Evolutionary conservation across 2,113 vertebrate species (phyloP), one percentile per base, ranked within the genome.

Genomic region (Bufo gargarizans): DNA sequence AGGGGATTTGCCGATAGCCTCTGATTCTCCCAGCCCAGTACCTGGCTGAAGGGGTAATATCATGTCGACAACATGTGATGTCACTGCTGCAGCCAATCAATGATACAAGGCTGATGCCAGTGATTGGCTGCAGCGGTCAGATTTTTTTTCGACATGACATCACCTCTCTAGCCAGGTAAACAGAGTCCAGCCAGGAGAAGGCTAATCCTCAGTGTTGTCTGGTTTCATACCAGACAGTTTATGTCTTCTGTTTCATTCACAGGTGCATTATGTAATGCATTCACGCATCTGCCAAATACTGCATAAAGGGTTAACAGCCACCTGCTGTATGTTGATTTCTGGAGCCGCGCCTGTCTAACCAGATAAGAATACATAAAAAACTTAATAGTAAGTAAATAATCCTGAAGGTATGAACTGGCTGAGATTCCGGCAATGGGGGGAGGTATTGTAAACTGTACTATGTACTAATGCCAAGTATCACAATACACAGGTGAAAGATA

Each of bases 311-410:
- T 88, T 88, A 88, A 83, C 71, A 88, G 80, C 80, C 80, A 88
- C 86, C 80, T 83, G 86, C 86, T 20, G 56, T 65, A n/a, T 88
- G 55, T 88, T 76, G 83, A 82, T 72, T 33, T 49, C 76, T 19
- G 50, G 43, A 88, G 85, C 59, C 72, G 13, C 69, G 77, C 86
- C 86, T 77, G 69, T 88, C 77, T 80, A 45, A 67, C 55, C 45
- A 77, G 86, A 88, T 76, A 88, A 49, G 82, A 88, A 88, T 11
- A 88, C 14, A 76, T 50, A 63, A 88, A 76, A 49, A 67, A 74
- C 86, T 77, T 88, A 88, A 83, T 72, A 82, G 86, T 83, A 83
- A 88, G 86, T 88, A 76, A 88, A 88, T 76, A 88, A 72, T 65
- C 56, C 86, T 65, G 61, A 16, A 83, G 86, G 86, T 88, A 77